Conservation (phyloP, 2,888 invertebrate genomes). For the Ellobium chinense region DNA sequence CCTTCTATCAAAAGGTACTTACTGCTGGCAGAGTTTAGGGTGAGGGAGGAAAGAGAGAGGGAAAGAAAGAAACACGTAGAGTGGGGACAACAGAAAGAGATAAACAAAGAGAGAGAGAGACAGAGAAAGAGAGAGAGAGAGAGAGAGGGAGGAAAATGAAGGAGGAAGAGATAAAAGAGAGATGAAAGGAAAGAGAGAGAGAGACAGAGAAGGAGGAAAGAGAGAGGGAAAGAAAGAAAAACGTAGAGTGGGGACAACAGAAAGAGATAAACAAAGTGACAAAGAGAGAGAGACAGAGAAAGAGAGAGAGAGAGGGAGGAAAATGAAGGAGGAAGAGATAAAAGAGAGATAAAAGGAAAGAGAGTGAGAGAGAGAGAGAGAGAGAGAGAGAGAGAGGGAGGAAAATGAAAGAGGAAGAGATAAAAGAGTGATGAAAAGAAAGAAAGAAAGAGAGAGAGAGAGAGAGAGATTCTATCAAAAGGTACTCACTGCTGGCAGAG, state of each 20-base stretch:
- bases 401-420: not conserved
- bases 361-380: too few relatives aligned
- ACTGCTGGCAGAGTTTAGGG: slow-evolving; percentile 68
- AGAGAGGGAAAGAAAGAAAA: not conserved
- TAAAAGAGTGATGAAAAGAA: not conserved
- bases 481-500: slow-evolving; percentile 70
- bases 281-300: slow-evolving; percentile 10
- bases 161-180: not conserved
- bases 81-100: too few relatives aligned
- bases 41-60: slow-evolving; percentile 70
- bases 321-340: not conserved
- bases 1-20: slow-evolving; percentile 54
- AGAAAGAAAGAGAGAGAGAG: slow-evolving; percentile 28
- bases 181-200: not conserved
- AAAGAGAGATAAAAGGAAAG: too few relatives aligned
- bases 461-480: not conserved
- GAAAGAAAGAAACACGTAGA: not conserved
- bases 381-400: not conserved
- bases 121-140: too few relatives aligned
- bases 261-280: slow-evolving; percentile 9
- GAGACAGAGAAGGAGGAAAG: not conserved
- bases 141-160: not conserved
- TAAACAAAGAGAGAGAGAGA: too few relatives aligned
- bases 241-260: not conserved
- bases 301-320: not conserved